Percentiles rank a stretch among this genome's conserved stretches.
These are phyloP conservation scores for Gracilinanus agilis DNA, from an alignment of 2,113 vertebrate species.

Conservation along the genomic window DNA sequence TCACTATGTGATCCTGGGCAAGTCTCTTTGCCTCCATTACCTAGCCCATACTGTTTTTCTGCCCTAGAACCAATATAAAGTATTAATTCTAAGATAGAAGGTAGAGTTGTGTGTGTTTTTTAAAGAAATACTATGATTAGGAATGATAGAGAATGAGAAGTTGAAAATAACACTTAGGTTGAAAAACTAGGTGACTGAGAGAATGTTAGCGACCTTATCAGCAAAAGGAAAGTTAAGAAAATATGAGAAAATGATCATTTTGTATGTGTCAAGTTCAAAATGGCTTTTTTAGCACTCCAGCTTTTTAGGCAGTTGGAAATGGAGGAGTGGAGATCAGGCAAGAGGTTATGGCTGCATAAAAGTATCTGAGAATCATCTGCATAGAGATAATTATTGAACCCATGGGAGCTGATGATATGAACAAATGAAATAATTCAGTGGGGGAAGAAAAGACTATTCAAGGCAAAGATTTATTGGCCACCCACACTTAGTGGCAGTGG, in stretches of 20 bases:
- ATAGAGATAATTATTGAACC: neutral
- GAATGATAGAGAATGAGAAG: neutral
- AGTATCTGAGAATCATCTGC: neutral
- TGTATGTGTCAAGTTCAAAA: neutral
- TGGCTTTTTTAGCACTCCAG: neutral
- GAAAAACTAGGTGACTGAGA: neutral
- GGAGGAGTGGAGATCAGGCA: neutral
- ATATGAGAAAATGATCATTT: neutral
- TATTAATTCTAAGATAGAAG: too few species aligned
- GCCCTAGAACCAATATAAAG: too few species aligned
- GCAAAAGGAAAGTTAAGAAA: neutral
- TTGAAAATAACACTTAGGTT: neutral
- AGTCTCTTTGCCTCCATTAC: too few species aligned
- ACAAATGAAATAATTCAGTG: neutral
- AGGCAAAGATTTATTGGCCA: neutral
- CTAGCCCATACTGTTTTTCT: too few species aligned
- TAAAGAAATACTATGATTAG: neutral
- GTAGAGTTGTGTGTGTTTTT: too few species aligned
- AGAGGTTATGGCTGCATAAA: neutral
- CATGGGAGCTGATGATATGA: neutral
- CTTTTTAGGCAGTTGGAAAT: neutral
- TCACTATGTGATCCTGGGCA: too few species aligned
- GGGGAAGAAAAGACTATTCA: neutral
- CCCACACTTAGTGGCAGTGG: neutral
- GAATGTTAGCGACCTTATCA: neutral